Percentiles rank a stretch among this genome's conserved stretches.
Conservation (phyloP, 2,113 vertebrate species). For the Antechinus stuartii region DNA sequence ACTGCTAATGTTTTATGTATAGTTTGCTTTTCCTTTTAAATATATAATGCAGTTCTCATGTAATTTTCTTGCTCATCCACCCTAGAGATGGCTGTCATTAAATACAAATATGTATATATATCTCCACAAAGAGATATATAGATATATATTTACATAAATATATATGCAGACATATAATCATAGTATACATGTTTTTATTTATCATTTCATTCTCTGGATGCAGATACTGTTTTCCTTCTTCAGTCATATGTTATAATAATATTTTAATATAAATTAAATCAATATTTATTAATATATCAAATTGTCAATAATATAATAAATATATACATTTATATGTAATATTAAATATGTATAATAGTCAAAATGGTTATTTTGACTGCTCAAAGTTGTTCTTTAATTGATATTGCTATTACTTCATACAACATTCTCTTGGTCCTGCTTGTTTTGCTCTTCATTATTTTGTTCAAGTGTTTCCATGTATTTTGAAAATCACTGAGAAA, state of each 20-base stretch:
- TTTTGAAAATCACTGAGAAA: not conserved
- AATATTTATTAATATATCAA: no score
- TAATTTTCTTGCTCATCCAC: not conserved
- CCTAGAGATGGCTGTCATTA: not conserved
- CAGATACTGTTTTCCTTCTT: not conserved
- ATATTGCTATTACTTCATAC: not conserved
- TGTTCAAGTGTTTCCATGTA: not conserved
- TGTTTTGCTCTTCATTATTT: no score
- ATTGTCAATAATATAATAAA: no score
- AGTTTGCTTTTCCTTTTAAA: not conserved
- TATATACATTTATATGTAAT: no score
- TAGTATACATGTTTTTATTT: not conserved
- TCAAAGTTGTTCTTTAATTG: not conserved
- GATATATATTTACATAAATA: no score
- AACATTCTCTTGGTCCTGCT: no score
- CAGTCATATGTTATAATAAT: no score
- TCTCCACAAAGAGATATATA: no score
- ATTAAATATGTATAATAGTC: not conserved
- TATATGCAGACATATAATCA: no score
- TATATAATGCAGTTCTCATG: not conserved
- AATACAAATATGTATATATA: not conserved
- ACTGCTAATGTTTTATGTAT: not conserved
- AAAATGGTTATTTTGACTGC: not conserved
- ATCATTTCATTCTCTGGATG: not conserved
- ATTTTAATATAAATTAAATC: no score